These are phyloP conservation scores for Ardeotis arabs DNA, from an alignment of 2,113 vertebrate genomes.

Conservation along the genomic window DNA sequence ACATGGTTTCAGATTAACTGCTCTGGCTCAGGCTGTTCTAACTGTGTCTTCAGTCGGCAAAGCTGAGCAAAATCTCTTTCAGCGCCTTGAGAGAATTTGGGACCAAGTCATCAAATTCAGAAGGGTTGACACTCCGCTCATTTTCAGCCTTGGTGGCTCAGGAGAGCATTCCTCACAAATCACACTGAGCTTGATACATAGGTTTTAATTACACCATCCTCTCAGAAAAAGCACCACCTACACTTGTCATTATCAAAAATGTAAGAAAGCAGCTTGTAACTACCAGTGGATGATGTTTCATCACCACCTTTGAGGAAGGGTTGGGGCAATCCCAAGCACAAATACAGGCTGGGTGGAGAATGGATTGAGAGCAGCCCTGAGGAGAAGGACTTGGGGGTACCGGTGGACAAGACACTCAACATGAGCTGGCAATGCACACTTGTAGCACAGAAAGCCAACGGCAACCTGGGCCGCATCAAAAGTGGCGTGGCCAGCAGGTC, in stretches of 20 bases:
- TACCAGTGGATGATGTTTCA: background rate
- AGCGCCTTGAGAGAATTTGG: background rate
- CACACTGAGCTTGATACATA: background rate
- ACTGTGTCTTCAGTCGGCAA: background rate
- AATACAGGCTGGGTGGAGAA: no score
- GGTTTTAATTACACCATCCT: background rate
- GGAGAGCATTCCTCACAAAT: background rate
- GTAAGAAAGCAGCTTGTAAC: background rate
- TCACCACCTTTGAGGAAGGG: background rate
- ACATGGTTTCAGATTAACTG: background rate
- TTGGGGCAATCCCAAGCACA: no score
- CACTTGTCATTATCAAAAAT: background rate
- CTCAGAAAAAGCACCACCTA: background rate
- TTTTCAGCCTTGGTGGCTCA: background rate
- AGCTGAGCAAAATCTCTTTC: background rate
- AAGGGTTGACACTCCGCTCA: background rate
- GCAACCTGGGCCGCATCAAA: no score
- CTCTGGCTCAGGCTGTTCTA: background rate
- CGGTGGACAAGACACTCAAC: no score
- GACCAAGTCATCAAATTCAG: background rate
- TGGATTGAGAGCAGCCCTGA: no score
- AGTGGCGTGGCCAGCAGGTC: no score
- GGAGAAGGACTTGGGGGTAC: no score
- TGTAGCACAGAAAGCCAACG: no score
- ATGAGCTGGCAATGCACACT: no score